These are phyloP conservation scores for Tyto alba DNA, from an alignment of 2,113 vertebrate genomes.

Conservation along the genomic window DNA sequence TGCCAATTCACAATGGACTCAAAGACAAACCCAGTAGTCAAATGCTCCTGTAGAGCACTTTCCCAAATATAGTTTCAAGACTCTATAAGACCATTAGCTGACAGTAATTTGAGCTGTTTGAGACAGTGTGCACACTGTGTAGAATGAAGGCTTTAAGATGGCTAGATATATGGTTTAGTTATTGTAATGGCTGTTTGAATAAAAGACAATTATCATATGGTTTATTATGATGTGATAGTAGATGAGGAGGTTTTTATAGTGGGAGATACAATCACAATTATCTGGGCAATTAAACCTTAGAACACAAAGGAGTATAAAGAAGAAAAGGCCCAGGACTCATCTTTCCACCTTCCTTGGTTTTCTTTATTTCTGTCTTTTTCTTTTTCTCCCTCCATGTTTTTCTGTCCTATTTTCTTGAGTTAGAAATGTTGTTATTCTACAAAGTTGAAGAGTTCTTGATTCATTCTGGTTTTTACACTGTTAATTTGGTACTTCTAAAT, in stretches of 20 bases:
- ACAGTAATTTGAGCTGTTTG: background rate
- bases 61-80: background rate
- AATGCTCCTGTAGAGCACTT: background rate
- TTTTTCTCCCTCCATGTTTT: background rate
- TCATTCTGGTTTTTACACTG: background rate
- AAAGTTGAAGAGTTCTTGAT: background rate
- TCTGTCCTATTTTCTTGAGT: background rate
- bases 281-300: slow-evolving; percentile 53
- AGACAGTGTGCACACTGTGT: background rate
- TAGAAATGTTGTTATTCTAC: background rate
- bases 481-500: background rate
- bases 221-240: slow-evolving; percentile 53
- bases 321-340: background rate
- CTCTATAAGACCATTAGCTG: background rate
- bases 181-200: slow-evolving; percentile 36
- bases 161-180: slow-evolving; percentile 33
- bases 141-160: background rate
- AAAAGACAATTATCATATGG: slow-evolving; percentile 42
- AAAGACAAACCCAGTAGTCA: background rate
- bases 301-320: slow-evolving; percentile 21
- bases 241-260: slow-evolving; percentile 55
- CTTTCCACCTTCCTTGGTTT: slow-evolving; percentile 15
- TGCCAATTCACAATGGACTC: background rate
- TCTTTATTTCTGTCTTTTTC: slow-evolving; percentile 1
- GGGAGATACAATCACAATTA: slow-evolving; percentile 29